phyloP scores from a whole-genome alignment of 2,888 invertebrate genomes.

The Micropterix aruncella region DNA sequence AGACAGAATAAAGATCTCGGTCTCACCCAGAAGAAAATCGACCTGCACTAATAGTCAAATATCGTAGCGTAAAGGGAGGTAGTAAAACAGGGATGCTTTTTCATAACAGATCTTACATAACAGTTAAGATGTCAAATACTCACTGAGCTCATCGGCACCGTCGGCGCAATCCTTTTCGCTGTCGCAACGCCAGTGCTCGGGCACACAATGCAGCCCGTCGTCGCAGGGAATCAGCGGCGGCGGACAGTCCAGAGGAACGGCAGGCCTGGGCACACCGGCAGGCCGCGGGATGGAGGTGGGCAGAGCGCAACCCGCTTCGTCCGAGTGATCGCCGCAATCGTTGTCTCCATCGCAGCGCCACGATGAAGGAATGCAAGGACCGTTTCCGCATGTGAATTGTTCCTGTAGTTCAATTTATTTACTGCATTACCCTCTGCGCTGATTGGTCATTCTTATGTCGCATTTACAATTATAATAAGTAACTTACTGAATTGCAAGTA shows the following conservation, averaged over 20 bases:
- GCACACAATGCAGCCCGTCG: conserved; percentile 49
- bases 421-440: no score
- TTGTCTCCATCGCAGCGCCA: conserved; percentile 66
- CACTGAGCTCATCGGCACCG: conserved; percentile 44
- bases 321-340: conserved; percentile 61
- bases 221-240: conserved; percentile 54
- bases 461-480: conserved; percentile 20
- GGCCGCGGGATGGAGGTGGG: conserved; percentile 29
- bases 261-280: conserved; percentile 51
- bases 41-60: no score
- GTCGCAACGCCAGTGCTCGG: conserved; percentile 65
- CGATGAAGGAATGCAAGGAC: conserved; percentile 50
- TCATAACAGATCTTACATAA: no score
- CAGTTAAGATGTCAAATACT: background rate
- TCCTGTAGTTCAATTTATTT: conserved; percentile 17
- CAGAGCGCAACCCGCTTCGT: conserved; percentile 44
- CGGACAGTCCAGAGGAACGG: conserved; percentile 26
- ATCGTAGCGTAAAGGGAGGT: no score
- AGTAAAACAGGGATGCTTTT: no score
- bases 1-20: no score
- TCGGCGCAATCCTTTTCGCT: conserved; percentile 64
- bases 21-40: no score
- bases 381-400: conserved; percentile 59
- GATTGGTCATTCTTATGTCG: no score
- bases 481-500: conserved; percentile 40